Percentiles rank a stretch among this genome's conserved stretches.
These are phyloP conservation scores for Desoria tigrina DNA, from an alignment of 2,888 invertebrate species.

Conservation along the genomic window DNA sequence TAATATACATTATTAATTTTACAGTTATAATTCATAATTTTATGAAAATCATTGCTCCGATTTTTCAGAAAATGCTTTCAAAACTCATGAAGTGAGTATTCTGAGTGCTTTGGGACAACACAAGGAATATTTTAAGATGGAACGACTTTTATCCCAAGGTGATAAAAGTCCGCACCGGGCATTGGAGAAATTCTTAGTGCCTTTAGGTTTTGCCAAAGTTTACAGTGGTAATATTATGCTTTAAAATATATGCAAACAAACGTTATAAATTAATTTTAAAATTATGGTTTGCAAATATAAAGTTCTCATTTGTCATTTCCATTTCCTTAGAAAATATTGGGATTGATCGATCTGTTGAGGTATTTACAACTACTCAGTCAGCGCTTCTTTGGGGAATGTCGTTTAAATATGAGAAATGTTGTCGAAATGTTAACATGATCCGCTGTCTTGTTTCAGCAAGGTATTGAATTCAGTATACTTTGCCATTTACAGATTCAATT, in stretches of 20 bases:
- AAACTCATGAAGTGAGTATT: slow-evolving; percentile 23
- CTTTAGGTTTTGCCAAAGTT: slow-evolving; percentile 24
- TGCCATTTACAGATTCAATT: too few species aligned
- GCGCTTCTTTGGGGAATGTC: slow-evolving; percentile 31
- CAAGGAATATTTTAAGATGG: slow-evolving; percentile 20
- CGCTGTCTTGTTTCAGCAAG: slow-evolving; percentile 28
- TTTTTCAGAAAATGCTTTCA: slow-evolving; percentile 22
- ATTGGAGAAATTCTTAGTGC: slow-evolving; percentile 16
- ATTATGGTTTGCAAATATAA: neutral
- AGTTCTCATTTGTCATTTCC: neutral
- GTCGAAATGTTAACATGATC: slow-evolving; percentile 19
- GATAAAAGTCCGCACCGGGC: slow-evolving; percentile 10
- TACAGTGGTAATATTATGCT: slow-evolving; percentile 15
- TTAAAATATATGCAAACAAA: neutral
- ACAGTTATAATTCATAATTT: neutral
- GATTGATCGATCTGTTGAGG: slow-evolving; percentile 28
- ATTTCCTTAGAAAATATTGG: slow-evolving; percentile 19
- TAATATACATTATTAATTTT: neutral
- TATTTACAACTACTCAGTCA: slow-evolving; percentile 20
- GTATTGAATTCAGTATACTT: too few species aligned
- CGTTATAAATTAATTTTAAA: neutral
- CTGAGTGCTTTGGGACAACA: slow-evolving; percentile 23
- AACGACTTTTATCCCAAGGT: slow-evolving; percentile 15
- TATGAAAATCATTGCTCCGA: slow-evolving; percentile 13
- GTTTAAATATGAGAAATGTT: slow-evolving; percentile 29